Evolutionary conservation across 2,113 vertebrate species (phyloP).

Genomic region (Datnioides undecimradiatus): DNA sequence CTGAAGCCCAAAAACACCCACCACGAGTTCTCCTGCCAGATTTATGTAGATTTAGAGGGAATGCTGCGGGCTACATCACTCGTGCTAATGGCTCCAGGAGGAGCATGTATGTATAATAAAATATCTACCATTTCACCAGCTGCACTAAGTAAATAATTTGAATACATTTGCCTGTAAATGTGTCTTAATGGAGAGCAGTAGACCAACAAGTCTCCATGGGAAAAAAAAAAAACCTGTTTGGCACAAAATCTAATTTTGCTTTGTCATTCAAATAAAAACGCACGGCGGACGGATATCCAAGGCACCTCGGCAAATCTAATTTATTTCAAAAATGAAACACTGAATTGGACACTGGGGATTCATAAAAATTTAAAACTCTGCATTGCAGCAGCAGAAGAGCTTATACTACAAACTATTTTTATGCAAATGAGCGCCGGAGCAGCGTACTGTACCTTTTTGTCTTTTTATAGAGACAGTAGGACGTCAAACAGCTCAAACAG

Average conservation of each 20-base stretch:
- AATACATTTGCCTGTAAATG: constrained; percentile 53
- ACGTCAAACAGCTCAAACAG: not conserved
- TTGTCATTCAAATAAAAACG: constrained; percentile 57
- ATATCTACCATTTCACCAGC: constrained; percentile 44
- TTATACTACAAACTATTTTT: constrained; percentile 49
- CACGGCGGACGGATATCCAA: constrained; percentile 16
- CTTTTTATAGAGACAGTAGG: constrained; percentile 8
- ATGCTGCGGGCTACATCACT: constrained; percentile 37
- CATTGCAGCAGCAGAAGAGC: constrained; percentile 52
- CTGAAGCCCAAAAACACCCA: constrained; percentile 8
- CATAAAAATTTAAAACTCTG: constrained; percentile 58
- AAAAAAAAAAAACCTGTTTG: constrained; percentile 14
- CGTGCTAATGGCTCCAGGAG: constrained; percentile 27
- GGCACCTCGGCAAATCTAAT: constrained; percentile 57
- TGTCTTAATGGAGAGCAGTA: constrained; percentile 43
- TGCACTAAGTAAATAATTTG: constrained; percentile 48
- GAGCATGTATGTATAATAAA: constrained; percentile 50
- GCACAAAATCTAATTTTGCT: constrained; percentile 46
- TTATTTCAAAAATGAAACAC: constrained; percentile 59
- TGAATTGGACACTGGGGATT: constrained; percentile 63
- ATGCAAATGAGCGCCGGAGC: constrained; percentile 60
- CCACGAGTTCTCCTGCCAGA: not conserved
- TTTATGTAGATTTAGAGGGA: constrained; percentile 49
- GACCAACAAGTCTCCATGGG: constrained; percentile 37
- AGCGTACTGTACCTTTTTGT: constrained; percentile 8